These are phyloP conservation scores for Sebastolobus altivelis DNA, from an alignment of 2,797 vertebrate genomes.

Conservation along the genomic window DNA sequence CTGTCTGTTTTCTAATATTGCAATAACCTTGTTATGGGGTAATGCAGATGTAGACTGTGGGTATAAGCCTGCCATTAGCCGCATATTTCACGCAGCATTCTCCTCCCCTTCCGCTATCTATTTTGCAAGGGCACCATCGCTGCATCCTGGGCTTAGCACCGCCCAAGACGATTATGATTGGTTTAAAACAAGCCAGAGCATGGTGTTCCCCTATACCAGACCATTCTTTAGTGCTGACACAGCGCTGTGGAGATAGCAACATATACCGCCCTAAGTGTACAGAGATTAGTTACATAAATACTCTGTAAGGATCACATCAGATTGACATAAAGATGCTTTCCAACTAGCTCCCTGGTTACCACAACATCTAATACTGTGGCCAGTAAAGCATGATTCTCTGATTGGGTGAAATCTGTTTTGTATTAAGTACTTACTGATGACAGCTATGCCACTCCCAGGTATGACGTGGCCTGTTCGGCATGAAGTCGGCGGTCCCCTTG, in stretches of 20 bases:
- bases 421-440: conserved; percentile 92
- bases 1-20: background rate
- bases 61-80: too few relatives aligned
- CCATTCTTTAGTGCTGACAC: too few relatives aligned
- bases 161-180: too few relatives aligned
- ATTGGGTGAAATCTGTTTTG: conserved; percentile 47
- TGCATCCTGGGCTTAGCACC: too few relatives aligned
- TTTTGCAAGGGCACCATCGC: too few relatives aligned
- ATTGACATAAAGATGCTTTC: background rate
- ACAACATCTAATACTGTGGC: background rate
- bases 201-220: too few relatives aligned
- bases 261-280: background rate
- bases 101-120: too few relatives aligned
- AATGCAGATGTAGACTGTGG: too few relatives aligned
- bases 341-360: conserved; percentile 8
- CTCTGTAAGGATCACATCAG: background rate
- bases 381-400: conserved; percentile 13
- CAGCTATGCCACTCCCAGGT: conserved; percentile 99
- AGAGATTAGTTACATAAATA: background rate
- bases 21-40: background rate
- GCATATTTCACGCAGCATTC: too few relatives aligned
- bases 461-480: conserved; percentile 94
- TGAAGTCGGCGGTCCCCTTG: conserved; percentile 94
- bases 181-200: too few relatives aligned
- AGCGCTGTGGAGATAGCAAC: too few relatives aligned